phyloP scores from a whole-genome alignment of 2,888 invertebrate species.

The Pyrrhia umbra region DNA sequence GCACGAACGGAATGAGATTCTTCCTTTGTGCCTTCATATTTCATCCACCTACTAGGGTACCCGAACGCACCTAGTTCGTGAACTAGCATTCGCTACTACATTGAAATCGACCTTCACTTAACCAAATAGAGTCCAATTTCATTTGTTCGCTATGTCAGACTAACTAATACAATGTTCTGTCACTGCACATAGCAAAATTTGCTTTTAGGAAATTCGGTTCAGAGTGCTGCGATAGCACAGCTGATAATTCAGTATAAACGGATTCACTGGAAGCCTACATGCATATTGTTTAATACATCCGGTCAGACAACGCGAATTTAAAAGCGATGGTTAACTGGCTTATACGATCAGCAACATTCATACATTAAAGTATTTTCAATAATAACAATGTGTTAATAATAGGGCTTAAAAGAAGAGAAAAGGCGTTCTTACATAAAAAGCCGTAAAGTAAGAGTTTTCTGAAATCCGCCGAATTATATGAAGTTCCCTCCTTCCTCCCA shows the following conservation, averaged over 20 bases:
- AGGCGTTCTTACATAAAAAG: too few species aligned
- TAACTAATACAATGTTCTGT: constrained; percentile 76
- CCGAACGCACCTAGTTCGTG: constrained; percentile 72
- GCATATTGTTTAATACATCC: constrained; percentile 72
- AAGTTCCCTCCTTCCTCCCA: too few species aligned
- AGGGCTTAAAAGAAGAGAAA: neutral
- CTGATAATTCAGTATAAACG: constrained; percentile 80
- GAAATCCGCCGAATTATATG: too few species aligned
- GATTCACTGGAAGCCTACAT: constrained; percentile 69
- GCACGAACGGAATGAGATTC: constrained; percentile 81
- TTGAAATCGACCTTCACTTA: constrained; percentile 68
- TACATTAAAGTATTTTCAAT: constrained; percentile 48
- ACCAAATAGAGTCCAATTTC: constrained; percentile 72
- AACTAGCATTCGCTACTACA: constrained; percentile 46
- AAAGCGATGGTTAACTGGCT: constrained; percentile 59
- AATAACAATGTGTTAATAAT: constrained; percentile 26
- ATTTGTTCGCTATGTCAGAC: constrained; percentile 56
- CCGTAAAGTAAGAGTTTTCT: too few species aligned
- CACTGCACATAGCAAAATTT: constrained; percentile 78
- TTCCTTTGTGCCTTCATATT: constrained; percentile 84
- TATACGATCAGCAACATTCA: constrained; percentile 31
- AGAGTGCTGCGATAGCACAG: constrained; percentile 70
- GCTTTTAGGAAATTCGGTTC: constrained; percentile 78
- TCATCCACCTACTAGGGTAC: constrained; percentile 77
- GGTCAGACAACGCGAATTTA: constrained; percentile 64